phyloP scores from a whole-genome alignment of 2,888 invertebrate species.

The Tipula confusa region DNA sequence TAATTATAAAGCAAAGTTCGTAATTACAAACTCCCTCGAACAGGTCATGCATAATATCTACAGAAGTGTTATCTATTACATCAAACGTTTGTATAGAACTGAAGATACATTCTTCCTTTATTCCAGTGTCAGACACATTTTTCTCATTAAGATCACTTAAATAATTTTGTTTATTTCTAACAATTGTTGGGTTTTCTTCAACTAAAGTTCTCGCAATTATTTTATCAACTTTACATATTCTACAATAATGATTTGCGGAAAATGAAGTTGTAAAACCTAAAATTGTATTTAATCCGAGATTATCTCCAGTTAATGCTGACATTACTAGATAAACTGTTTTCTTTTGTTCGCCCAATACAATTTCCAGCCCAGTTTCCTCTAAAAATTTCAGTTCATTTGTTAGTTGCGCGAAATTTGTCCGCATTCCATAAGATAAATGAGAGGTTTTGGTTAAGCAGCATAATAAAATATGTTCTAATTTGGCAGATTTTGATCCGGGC shows the following conservation, averaged over 20 bases:
- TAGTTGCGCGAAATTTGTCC: constrained; percentile 27
- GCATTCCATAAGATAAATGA: background rate
- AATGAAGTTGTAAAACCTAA: constrained; percentile 37
- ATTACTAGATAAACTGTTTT: constrained; percentile 35
- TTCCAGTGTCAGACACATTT: constrained; percentile 33
- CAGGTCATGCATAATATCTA: constrained; percentile 38
- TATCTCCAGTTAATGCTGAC: constrained; percentile 36
- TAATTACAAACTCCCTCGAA: background rate
- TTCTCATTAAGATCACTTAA: background rate
- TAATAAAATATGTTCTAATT: background rate
- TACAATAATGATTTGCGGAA: constrained; percentile 33
- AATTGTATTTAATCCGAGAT: constrained; percentile 36
- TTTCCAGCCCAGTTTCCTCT: constrained; percentile 31
- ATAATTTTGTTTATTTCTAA: constrained; percentile 33
- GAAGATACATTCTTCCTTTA: constrained; percentile 35
- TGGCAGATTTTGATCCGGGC: background rate
- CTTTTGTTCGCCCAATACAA: background rate
- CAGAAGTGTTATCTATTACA: constrained; percentile 34
- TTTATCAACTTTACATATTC: constrained; percentile 34
- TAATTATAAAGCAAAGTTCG: constrained; percentile 34
- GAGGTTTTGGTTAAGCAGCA: background rate
- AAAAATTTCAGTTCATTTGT: constrained; percentile 30
- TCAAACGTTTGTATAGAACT: constrained; percentile 35
- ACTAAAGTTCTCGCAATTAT: constrained; percentile 32
- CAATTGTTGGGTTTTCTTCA: constrained; percentile 30